phyloP scores from a whole-genome alignment of 2,113 vertebrate species.

The Percina caprodes region DNA sequence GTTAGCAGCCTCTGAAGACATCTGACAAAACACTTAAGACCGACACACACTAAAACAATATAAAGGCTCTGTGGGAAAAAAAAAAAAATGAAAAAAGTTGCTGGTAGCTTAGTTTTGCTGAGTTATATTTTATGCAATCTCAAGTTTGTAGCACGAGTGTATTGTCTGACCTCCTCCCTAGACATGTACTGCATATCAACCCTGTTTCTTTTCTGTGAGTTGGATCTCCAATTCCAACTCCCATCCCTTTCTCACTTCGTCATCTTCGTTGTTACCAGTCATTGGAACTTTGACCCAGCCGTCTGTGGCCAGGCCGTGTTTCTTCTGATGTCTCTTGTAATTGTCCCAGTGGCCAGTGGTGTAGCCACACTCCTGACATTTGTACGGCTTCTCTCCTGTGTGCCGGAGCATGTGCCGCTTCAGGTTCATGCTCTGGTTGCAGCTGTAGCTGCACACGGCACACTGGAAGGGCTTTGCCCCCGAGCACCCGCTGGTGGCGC shows the following conservation, averaged over 20 bases:
- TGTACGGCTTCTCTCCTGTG: slow-evolving; percentile 95
- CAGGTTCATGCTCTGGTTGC: slow-evolving; percentile 99
- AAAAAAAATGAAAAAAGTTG: slow-evolving; percentile 39
- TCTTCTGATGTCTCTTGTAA: slow-evolving; percentile 99
- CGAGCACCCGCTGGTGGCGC: slow-evolving; percentile 94
- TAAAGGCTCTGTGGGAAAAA: slow-evolving; percentile 65
- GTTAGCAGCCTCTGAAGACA: slow-evolving; percentile 79
- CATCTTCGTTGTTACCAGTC: slow-evolving; percentile 59
- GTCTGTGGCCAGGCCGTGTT: slow-evolving; percentile 89
- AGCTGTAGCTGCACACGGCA: slow-evolving; percentile 94
- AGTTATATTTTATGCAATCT: slow-evolving; percentile 70
- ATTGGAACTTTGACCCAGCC: slow-evolving; percentile 87
- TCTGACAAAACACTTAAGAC: slow-evolving; percentile 64
- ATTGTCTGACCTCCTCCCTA: slow-evolving; percentile 56
- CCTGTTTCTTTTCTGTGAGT: slow-evolving; percentile 59
- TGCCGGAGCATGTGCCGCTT: slow-evolving; percentile 98
- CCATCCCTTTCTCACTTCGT: slow-evolving; percentile 64
- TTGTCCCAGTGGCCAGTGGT: slow-evolving; percentile 99
- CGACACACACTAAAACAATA: slow-evolving; percentile 55
- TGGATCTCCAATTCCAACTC: slow-evolving; percentile 42
- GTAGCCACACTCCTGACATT: slow-evolving; percentile 93
- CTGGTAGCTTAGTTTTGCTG: slow-evolving; percentile 80
- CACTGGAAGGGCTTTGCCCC: slow-evolving; percentile 97
- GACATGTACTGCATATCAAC: slow-evolving; percentile 73
- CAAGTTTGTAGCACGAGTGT: slow-evolving; percentile 74